Conservation (phyloP, 2,113 vertebrate genomes). For the Pluvialis apricaria region DNA sequence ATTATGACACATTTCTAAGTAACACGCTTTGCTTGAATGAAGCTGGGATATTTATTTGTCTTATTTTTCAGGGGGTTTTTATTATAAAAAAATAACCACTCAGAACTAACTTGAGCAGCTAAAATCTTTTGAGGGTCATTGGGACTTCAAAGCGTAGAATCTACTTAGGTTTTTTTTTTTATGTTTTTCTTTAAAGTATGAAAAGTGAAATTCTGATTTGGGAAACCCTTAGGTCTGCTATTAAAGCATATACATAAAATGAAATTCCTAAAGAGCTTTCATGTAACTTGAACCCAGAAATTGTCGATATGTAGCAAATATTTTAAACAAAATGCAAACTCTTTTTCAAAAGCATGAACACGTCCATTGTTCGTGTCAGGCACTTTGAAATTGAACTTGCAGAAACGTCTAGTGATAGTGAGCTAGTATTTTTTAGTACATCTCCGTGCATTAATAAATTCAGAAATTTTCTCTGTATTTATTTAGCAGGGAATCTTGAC, state of each 20-base stretch:
- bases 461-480: neutral
- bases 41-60: neutral
- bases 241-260: neutral
- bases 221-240: neutral
- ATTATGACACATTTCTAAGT: neutral
- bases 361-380: neutral
- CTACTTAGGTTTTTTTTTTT: neutral
- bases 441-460: neutral
- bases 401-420: neutral
- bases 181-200: neutral
- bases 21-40: neutral
- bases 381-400: neutral
- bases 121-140: neutral
- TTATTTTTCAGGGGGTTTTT: neutral
- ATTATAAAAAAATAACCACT: neutral
- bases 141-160: neutral
- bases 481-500: neutral
- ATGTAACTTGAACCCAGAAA: neutral
- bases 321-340: neutral
- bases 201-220: neutral
- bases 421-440: neutral
- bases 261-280: neutral
- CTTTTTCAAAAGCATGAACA: neutral
- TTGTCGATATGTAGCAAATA: neutral
- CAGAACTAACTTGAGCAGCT: neutral